Base-by-base conservation (phyloP, 2,888 invertebrate genomes). In the Apamea anceps region DNA sequence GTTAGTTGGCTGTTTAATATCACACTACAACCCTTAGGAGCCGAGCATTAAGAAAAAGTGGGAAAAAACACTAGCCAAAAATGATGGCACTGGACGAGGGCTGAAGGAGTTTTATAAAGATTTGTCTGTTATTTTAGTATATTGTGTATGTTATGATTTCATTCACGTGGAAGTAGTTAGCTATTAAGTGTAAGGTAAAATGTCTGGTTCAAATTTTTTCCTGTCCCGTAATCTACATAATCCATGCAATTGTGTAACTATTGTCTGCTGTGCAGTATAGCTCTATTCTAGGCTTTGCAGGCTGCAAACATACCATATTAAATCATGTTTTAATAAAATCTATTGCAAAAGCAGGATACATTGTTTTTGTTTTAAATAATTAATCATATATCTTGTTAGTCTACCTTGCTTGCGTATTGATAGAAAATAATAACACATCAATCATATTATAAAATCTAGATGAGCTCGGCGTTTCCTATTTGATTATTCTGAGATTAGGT, bases 181-280 rank as follows among this genome's bases (percentile, higher is more conserved):
- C 54, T 54, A 18, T 37, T 42, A 13, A 25, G 3, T 65, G 10
- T 12, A 78, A 28, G n/a, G 32, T 48, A 62, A 37, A 75, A 63
- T 57, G n/a, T n/a, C 57, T 57, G 12, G 57, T n/a, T 25, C 57
- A 57, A 57, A 37, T 3, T 1, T n/a, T 45, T 54, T 1, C 45
- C 54, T 32, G n/a, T 4, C 12, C n/a, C 6, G 25, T 65, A 4
- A 25, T 21, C 37, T 37, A 37, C 1, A 37, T 78, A 18, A 78
- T 63, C 42, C n/a, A 66, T 79, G 54, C 57, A 37, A 68, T 67
- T 80, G 18, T 57, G 21, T 32, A 54, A 32, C 18, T n/a, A 54
- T 10, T 66, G 57, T 21, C 25, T 21, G n/a, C 18, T 45, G 45
- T 48, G 67, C 42, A n/a, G 42, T n/a, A 18, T 45, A 45, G 45